These are phyloP conservation scores for Cynaeus angustus DNA, from an alignment of 2,888 invertebrate species.

Conservation along the genomic window DNA sequence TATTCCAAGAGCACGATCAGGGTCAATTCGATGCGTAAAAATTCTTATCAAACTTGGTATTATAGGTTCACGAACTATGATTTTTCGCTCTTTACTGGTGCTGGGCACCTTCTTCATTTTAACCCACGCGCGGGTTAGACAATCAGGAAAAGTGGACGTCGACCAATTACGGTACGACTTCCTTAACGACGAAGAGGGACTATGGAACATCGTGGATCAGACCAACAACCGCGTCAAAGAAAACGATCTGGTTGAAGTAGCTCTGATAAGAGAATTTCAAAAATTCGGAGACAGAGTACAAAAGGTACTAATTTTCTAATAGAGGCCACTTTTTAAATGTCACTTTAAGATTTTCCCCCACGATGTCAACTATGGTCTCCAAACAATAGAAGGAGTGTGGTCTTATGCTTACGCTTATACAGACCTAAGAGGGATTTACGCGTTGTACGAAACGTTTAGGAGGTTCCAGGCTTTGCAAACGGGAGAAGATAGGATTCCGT, in stretches of 20 bases:
- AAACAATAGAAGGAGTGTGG: slow-evolving; percentile 73
- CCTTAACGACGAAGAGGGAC: slow-evolving; percentile 74
- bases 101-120: slow-evolving; percentile 10
- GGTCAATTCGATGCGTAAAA: slow-evolving; percentile 19
- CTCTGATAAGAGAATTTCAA: slow-evolving; percentile 76
- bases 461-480: slow-evolving; percentile 74
- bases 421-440: slow-evolving; percentile 78
- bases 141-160: slow-evolving; percentile 63
- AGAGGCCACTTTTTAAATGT: too few species aligned
- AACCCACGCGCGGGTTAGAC: slow-evolving; percentile 20
- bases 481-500: slow-evolving; percentile 65
- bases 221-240: slow-evolving; percentile 56
- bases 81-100: slow-evolving; percentile 9
- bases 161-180: slow-evolving; percentile 78
- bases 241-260: slow-evolving; percentile 71
- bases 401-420: slow-evolving; percentile 78
- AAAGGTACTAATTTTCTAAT: slow-evolving; percentile 58
- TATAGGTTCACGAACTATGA: slow-evolving; percentile 15
- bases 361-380: slow-evolving; percentile 58
- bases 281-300: slow-evolving; percentile 74
- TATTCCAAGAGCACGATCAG: slow-evolving; percentile 22
- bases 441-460: slow-evolving; percentile 80
- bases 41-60: slow-evolving; percentile 1
- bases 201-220: slow-evolving; percentile 65
- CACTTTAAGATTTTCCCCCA: slow-evolving; percentile 49